Evolutionary conservation across 2,113 vertebrate genomes (phyloP).

Genomic region (Pachycephala philippinensis): DNA sequence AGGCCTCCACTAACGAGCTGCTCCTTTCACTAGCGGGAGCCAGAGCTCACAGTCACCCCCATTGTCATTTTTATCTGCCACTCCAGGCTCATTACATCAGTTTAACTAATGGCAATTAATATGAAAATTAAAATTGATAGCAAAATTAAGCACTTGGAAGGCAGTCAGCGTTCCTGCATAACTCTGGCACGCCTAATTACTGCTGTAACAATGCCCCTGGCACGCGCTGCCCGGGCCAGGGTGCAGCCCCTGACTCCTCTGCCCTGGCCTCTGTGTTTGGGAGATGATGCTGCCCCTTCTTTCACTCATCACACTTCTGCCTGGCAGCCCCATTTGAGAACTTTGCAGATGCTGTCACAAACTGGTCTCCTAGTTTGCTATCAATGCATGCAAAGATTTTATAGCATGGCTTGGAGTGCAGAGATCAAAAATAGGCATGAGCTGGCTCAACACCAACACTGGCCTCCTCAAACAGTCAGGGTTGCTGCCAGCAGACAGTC

Average conservation of each 20-base stretch:
- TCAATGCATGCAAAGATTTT: background rate
- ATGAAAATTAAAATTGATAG: constrained; percentile 37
- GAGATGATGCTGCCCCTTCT: background rate
- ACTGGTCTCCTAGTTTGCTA: background rate
- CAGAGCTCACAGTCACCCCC: background rate
- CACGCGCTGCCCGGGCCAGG: background rate
- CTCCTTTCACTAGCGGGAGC: background rate
- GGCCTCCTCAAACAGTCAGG: background rate
- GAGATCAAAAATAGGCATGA: background rate
- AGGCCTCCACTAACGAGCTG: background rate
- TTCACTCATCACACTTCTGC: background rate
- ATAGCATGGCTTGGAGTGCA: background rate
- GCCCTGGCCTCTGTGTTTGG: background rate
- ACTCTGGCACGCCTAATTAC: background rate
- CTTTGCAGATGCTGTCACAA: background rate
- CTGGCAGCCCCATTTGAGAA: background rate
- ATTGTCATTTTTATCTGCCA: background rate
- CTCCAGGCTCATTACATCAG: constrained; percentile 21
- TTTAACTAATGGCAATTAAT: constrained; percentile 47
- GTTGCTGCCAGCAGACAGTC: background rate
- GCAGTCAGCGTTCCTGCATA: background rate
- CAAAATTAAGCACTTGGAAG: constrained; percentile 2
- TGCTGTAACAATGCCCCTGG: background rate
- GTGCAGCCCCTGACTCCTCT: background rate
- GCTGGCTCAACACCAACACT: background rate